A percentile compares a stretch with the other conserved stretches of the same genome.
Conservation (phyloP, 2,113 vertebrate species). For the Elephantulus edwardii region DNA sequence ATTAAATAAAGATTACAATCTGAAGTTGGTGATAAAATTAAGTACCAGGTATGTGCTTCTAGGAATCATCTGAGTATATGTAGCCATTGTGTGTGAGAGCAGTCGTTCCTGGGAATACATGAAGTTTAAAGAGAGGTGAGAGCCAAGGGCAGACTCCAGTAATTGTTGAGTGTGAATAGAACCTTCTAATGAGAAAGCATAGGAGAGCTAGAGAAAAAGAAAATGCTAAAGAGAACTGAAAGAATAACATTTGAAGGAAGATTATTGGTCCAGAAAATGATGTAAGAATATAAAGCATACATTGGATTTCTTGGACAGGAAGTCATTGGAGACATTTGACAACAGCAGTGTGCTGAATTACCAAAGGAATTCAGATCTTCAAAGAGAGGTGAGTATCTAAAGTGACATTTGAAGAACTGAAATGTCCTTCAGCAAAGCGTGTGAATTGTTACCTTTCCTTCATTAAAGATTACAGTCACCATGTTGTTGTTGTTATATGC, state of each 20-base stretch:
- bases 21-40: constrained; percentile 32
- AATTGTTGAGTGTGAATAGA: background rate
- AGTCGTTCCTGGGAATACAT: constrained; percentile 21
- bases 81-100: constrained; percentile 22
- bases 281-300: constrained; percentile 9
- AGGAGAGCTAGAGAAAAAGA: background rate
- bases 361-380: background rate
- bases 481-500: no score
- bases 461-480: no score
- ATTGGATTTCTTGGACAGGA: constrained; percentile 1
- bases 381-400: background rate
- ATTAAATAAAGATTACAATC: constrained; percentile 1
- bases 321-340: background rate
- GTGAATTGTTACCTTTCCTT: background rate
- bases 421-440: background rate
- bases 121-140: background rate
- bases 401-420: background rate
- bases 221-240: background rate
- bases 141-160: background rate
- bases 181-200: background rate
- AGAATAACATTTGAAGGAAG: background rate
- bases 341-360: background rate
- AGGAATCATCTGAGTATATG: background rate
- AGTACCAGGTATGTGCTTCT: constrained; percentile 33
- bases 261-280: background rate